Evolutionary conservation across 2,113 vertebrate species (phyloP), one percentile per base, ranked within the genome.

Genomic region (Nesogale talazaci): DNA sequence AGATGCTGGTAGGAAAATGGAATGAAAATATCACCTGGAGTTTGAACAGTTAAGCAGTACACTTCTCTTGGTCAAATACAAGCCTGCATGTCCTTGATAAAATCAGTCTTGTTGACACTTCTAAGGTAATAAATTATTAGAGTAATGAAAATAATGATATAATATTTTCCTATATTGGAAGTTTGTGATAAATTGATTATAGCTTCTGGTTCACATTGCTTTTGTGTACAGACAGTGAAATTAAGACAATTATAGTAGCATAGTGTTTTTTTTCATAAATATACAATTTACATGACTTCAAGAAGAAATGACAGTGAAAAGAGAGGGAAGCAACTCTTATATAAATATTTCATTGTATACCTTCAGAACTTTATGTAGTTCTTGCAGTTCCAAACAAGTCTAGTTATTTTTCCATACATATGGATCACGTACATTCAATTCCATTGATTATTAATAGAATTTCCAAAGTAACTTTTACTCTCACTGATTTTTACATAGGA

Each of bases 171-270:
- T 52, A 9, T 52, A 52, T 11, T 52, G 46, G 46, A 52, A 52
- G 46, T 84, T 84, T 61, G 36, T 8, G 31, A 34, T 87, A n/a
- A n/a, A 14, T 61, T 20, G 80, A 12, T 91, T 83, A 63, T 90
- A 78, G n/a, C 65, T 93, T 92, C 80, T 34, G 0, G 5, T 89
- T 34, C 22, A 34, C 8, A 70, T 83, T 83, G 25, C 27, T 93
- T 94, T 19, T 87, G 23, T 85, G 23, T 78, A 34, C 38, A 87
- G 31, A 78, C 0, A 63, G 25, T n/a, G 6, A 29, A 38, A 79
- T 93, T 83, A 94, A 90, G 42, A 61, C 85, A 88, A 82, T 90
- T 84, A 83, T 27, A 87, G 65, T 63, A 69, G 36, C 76, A 79
- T 15, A 17, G 20, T 6, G 4, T 83, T 93, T 92, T 93, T 92